A percentile compares a stretch with the other conserved stretches of the same genome.
phyloP scores from a whole-genome alignment of 2,888 invertebrate species.

The Gymnoscelis rufifasciata region DNA sequence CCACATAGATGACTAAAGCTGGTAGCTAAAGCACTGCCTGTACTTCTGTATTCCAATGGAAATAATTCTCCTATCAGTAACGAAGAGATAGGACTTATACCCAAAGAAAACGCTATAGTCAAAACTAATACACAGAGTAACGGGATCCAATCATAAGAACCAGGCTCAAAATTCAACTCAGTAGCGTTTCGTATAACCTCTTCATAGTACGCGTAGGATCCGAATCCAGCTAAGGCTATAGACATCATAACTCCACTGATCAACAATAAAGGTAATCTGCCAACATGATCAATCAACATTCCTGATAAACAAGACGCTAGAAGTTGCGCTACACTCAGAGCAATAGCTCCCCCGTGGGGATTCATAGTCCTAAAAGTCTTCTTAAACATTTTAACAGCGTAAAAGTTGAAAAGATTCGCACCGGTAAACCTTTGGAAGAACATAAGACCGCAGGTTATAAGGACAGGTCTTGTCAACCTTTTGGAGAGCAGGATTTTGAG shows the following conservation, averaged over 20 bases:
- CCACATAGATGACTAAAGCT: constrained; percentile 92
- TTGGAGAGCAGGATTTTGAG: constrained; percentile 62
- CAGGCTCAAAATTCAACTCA: constrained; percentile 54
- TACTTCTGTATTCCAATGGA: constrained; percentile 84
- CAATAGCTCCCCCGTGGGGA: constrained; percentile 89
- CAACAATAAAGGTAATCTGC: constrained; percentile 88
- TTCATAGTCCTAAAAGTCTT: constrained; percentile 89
- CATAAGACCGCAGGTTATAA: constrained; percentile 92
- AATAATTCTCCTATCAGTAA: constrained; percentile 85
- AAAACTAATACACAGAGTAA: constrained; percentile 89
- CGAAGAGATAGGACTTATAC: constrained; percentile 87
- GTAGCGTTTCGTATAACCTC: constrained; percentile 71
- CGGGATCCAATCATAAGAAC: constrained; percentile 89
- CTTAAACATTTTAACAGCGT: constrained; percentile 91
- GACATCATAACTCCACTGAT: constrained; percentile 92
- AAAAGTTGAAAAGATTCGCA: constrained; percentile 89
- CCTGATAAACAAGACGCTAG: constrained; percentile 89
- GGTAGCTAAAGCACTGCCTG: constrained; percentile 85
- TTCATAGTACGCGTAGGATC: constrained; percentile 90
- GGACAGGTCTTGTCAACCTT: constrained; percentile 81
- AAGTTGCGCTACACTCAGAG: constrained; percentile 90
- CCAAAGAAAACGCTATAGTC: constrained; percentile 89
- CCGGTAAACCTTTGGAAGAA: constrained; percentile 92
- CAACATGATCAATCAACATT: constrained; percentile 90
- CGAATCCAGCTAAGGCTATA: constrained; percentile 88